These are phyloP conservation scores for Isichthys henryi DNA, from an alignment of 2,113 vertebrate genomes.

Conservation along the genomic window DNA sequence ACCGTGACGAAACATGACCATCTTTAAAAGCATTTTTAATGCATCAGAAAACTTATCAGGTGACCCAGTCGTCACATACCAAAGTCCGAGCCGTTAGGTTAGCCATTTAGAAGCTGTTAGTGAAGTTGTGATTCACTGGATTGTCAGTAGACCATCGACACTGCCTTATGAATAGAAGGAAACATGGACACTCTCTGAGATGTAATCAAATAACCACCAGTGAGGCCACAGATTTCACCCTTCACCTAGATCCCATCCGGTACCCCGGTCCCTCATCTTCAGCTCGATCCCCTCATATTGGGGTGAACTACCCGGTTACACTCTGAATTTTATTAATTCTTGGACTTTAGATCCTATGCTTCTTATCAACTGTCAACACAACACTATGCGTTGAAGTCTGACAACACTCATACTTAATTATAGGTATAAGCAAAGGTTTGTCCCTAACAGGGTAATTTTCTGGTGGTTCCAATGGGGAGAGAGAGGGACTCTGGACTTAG, in stretches of 20 bases:
- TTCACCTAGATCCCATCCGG: too few relatives aligned
- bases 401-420: conserved; percentile 19
- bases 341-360: conserved; percentile 8
- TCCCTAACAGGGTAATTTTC: conserved; percentile 38
- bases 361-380: conserved; percentile 6
- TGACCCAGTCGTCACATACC: not conserved
- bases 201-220: not conserved
- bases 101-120: not conserved
- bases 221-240: not conserved
- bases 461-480: conserved; percentile 12
- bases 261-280: not conserved
- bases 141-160: not conserved
- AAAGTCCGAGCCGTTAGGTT: not conserved
- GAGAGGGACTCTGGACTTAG: conserved; percentile 29
- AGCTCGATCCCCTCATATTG: not conserved
- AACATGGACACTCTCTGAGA: not conserved
- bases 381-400: not conserved
- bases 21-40: not conserved
- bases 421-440: conserved; percentile 36
- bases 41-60: conserved; percentile 2
- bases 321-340: not conserved
- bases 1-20: not conserved
- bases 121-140: not conserved
- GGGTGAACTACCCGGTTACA: not conserved
- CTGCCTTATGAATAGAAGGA: not conserved